These are phyloP conservation scores for Belgica antarctica DNA, from an alignment of 2,888 invertebrate species.

Conservation along the genomic window DNA sequence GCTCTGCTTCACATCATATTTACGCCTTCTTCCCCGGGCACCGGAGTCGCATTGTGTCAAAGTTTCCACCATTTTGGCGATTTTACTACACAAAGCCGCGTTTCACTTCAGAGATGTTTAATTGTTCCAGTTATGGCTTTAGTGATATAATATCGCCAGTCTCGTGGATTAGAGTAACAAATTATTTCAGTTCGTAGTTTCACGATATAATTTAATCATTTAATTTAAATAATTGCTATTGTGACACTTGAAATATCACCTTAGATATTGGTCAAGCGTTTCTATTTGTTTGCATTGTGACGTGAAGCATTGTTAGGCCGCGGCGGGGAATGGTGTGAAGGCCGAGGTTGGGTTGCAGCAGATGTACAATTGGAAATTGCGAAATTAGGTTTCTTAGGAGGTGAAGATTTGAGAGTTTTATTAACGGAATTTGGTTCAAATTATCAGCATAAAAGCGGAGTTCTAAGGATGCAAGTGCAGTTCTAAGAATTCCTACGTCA, in stretches of 20 bases:
- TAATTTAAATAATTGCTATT: constrained; percentile 42
- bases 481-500: too few relatives aligned
- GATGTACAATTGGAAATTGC: too few relatives aligned
- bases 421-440: too few relatives aligned
- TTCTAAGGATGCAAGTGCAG: too few relatives aligned
- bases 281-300: neutral
- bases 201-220: constrained; percentile 23
- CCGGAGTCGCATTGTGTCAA: neutral
- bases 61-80: constrained; percentile 38
- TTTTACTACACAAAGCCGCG: constrained; percentile 34
- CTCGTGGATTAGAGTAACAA: neutral
- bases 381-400: too few relatives aligned
- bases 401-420: too few relatives aligned
- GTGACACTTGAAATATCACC: constrained; percentile 38
- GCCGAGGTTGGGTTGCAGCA: too few relatives aligned
- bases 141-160: constrained; percentile 18
- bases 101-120: constrained; percentile 25
- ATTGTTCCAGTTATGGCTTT: constrained; percentile 16
- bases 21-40: constrained; percentile 4
- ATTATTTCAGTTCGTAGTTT: neutral
- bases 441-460: too few relatives aligned
- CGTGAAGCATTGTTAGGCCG: too few relatives aligned
- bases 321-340: too few relatives aligned
- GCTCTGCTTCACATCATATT: constrained; percentile 27
- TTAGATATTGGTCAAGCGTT: constrained; percentile 41